Evolutionary conservation across 2,113 vertebrate genomes (phyloP).

Genomic region (Oryctolagus cuniculus): mOryCun1.1 NC_091433.1:106523001-106523500

Average conservation of each 20-base stretch:
- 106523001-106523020: too few species aligned
- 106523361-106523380: constrained; percentile 85
- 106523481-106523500: background rate
- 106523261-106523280: constrained; percentile 84
- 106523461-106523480: background rate
- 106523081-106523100: constrained; percentile 27
- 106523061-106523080: background rate
- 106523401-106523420: constrained; percentile 85
- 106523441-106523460: background rate
- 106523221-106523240: constrained; percentile 93
- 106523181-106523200: background rate
- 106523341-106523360: constrained; percentile 84
- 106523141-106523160: background rate
- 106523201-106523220: background rate
- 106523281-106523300: constrained; percentile 89
- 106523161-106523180: background rate
- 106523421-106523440: constrained; percentile 74
- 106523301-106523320: constrained; percentile 61
- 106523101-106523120: background rate
- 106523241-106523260: constrained; percentile 83
- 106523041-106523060: too few species aligned
- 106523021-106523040: too few species aligned
- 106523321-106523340: constrained; percentile 78
- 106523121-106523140: background rate
- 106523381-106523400: constrained; percentile 69